Base-by-base conservation (phyloP, 2,888 invertebrate species). In the Ophion obscuratus region DNA sequence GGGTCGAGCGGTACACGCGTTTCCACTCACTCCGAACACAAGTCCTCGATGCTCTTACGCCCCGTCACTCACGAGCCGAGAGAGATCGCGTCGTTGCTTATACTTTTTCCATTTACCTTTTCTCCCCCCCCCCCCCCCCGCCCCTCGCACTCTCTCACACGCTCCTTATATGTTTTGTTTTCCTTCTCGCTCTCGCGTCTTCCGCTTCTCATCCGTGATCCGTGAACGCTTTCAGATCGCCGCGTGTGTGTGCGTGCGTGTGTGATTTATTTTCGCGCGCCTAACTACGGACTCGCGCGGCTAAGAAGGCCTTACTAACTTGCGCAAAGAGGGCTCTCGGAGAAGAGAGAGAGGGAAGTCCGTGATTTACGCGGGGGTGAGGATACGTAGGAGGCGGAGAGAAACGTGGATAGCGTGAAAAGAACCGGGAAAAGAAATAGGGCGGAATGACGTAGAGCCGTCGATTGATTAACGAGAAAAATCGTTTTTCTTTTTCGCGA, bases 1-100 rank as follows among this genome's bases (percentile, higher is more conserved):
- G 85, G 87, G 81, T 87, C 83, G 79, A 76, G 78, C 57, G 74
- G 62, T 83, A 87, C 85, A 87, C 85, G 85, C 87, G 87, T 87
- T 87, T 87, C 87, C 81, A 87, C 87, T 87, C 83, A 78, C 83
- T 78, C 78, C 61, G 78, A 47, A 78, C 83, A 67, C 53, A 53
- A 82, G 78, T 83, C 78, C 73, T 73, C 62, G 73, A 83, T 83
- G 78, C 78, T 78, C 78, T 78, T 62, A 71, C 70, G 79, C 47
- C 71, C 70, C 62, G 70, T 79, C 79, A 79, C 79, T 79, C 79
- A 79, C 27, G 47, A 79, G 57, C 20, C 62, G 47, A 27, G 31
- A 61, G 62, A 79, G 59, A 67, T 77, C 62, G 68, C 62, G 47
- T 74, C 70, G 77, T 67, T 76, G 59, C 64, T 81, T 70, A 47